Conservation (phyloP, 2,888 invertebrate species). For the Tipula unca region DNA sequence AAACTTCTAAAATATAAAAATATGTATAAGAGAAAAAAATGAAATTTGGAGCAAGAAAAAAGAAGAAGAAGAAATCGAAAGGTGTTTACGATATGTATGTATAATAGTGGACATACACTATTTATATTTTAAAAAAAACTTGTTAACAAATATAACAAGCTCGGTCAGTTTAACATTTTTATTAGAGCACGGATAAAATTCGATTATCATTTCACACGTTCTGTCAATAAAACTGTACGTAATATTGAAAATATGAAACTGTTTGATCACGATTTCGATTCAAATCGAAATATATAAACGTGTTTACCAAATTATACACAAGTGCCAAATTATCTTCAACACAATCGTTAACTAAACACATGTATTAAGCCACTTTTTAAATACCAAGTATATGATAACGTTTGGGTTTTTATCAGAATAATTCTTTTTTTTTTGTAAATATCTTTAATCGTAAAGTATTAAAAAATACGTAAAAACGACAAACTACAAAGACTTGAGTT, state of each 20-base stretch:
- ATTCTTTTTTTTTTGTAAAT: neutral
- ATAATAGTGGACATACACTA: neutral
- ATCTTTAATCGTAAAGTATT: no score
- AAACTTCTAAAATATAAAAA: neutral
- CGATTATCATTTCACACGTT: neutral
- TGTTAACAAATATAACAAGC: neutral
- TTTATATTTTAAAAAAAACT: neutral
- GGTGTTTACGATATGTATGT: neutral
- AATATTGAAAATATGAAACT: neutral
- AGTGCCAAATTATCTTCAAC: neutral
- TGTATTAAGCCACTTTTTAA: neutral
- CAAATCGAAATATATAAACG: neutral
- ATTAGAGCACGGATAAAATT: neutral
- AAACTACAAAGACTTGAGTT: neutral
- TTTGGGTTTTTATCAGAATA: neutral
- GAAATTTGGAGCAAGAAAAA: neutral
- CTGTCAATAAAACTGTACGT: neutral
- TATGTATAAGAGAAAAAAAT: neutral
- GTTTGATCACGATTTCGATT: neutral
- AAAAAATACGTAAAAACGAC: neutral
- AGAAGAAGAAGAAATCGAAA: neutral
- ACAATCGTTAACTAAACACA: neutral
- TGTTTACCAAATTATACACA: neutral
- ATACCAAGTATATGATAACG: neutral
- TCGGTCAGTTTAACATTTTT: neutral